Evolutionary conservation across 2,888 invertebrate genomes (phyloP), one percentile per base, ranked within the genome.

Genomic region (Lepidochrysops patricia): DNA sequence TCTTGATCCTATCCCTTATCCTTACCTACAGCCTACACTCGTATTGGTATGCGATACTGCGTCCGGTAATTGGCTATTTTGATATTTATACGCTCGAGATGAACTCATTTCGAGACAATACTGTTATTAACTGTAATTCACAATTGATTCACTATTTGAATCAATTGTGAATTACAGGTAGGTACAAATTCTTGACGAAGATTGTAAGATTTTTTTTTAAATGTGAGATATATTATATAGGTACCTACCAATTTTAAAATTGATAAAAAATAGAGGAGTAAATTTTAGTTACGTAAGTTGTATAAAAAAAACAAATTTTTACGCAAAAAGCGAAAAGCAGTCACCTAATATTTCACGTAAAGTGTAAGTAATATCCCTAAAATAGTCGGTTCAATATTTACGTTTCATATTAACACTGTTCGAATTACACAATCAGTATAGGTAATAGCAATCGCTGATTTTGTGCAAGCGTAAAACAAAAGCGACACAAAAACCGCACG

Each of bases 401-500:
- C 19, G 43, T 43, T 43, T 19, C 0, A 19, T 9, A 43, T 43
- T 23, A 19, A 23, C 43, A 43, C 9, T 9, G 19, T 13, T 43
- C 7, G 19, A 43, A 7, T 23, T 43, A 43, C 43, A 19, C 23
- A 23, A 43, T 43, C 43, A 19, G 37, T 15, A 37, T 15, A 37
- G n/a, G n/a, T 6, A 37, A 37, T 15, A 37, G 15, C 37, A 43
- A 12, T 43, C 12, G 43, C 43, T 43, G 23, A 43, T 23, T 19
- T 43, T 43, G 19, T 9, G 43, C 23, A 43, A 12, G 43, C 19
- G 43, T 19, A 1, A 23, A 50, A 34, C 19, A 60, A 54, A 54
- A 57, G 32, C 34, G 32, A 35, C 15, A 32, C 13, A 60, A 35
- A 71, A 69, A 72, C 71, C 70, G 71, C 73, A 75, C 73, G 73